Percentiles rank a stretch among this genome's conserved stretches.
These are phyloP conservation scores for Verasper variegatus DNA, from an alignment of 2,113 vertebrate species.

Conservation along the genomic window DNA sequence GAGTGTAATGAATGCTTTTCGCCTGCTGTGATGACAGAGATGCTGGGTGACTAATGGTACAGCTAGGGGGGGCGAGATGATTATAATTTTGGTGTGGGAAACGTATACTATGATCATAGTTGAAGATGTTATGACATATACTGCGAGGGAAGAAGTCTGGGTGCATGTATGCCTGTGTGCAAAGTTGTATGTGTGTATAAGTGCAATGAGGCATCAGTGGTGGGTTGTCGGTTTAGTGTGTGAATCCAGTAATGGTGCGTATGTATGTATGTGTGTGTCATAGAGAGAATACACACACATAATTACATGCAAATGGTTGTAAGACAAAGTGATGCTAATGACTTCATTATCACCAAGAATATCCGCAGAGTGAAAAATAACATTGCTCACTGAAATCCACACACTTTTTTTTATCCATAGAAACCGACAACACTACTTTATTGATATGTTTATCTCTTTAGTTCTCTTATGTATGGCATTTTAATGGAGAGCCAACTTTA, in stretches of 20 bases:
- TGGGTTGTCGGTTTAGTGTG: neutral
- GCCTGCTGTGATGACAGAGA: conserved; percentile 71
- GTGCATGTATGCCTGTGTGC: neutral
- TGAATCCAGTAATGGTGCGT: neutral
- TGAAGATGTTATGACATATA: conserved; percentile 51
- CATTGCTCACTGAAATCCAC: conserved; percentile 42
- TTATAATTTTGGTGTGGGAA: conserved; percentile 54
- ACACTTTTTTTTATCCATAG: conserved; percentile 20
- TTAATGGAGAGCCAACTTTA: conserved; percentile 16
- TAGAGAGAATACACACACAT: conserved; percentile 5
- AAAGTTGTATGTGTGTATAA: neutral
- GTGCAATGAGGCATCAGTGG: conserved; percentile 23
- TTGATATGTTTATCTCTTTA: conserved; percentile 12
- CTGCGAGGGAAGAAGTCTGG: conserved; percentile 11
- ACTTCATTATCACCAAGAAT: conserved; percentile 62
- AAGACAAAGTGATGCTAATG: conserved; percentile 62
- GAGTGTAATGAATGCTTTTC: conserved; percentile 71
- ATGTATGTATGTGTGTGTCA: neutral
- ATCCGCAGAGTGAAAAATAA: conserved; percentile 46
- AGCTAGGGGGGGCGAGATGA: conserved; percentile 50
- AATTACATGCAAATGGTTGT: conserved; percentile 72
- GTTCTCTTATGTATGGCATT: conserved; percentile 19
- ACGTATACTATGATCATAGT: conserved; percentile 57
- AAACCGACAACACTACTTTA: neutral
- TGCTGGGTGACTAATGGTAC: conserved; percentile 75